These are phyloP conservation scores for Diplolepis rosae DNA, from an alignment of 2,888 invertebrate species.

Conservation along the genomic window DNA sequence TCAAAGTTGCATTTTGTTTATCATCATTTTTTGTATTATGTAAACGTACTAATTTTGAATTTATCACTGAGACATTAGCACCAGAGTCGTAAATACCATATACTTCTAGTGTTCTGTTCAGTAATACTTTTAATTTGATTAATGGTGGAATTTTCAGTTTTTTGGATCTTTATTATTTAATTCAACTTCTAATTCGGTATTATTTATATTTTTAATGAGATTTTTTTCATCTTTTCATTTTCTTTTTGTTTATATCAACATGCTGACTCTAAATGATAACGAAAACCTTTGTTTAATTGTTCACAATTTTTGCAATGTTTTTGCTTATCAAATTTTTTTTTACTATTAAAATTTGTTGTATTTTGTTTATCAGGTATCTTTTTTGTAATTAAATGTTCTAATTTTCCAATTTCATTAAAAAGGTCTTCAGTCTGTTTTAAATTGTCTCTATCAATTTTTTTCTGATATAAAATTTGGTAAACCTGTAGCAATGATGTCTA, in stretches of 20 bases:
- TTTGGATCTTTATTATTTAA: constrained; percentile 40
- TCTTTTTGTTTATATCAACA: constrained; percentile 41
- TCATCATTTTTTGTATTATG: constrained; percentile 38
- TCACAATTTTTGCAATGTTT: constrained; percentile 12
- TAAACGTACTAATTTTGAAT: constrained; percentile 45
- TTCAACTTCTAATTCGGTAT: constrained; percentile 41
- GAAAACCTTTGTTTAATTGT: constrained; percentile 31
- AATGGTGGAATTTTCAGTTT: constrained; percentile 52
- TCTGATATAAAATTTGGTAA: constrained; percentile 57
- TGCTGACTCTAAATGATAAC: constrained; percentile 39
- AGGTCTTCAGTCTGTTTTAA: constrained; percentile 56
- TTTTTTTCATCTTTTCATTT: too few species aligned
- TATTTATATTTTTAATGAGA: constrained; percentile 28
- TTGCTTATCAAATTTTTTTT: constrained; percentile 23
- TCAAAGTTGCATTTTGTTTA: too few species aligned
- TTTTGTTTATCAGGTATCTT: constrained; percentile 50
- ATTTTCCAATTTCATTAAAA: constrained; percentile 58
- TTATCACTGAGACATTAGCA: too few species aligned
- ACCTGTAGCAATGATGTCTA: constrained; percentile 59
- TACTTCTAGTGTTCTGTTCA: constrained; percentile 42
- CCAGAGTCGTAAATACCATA: constrained; percentile 49
- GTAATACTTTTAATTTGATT: constrained; percentile 45
- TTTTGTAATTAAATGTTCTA: too few species aligned
- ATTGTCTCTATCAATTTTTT: constrained; percentile 58
- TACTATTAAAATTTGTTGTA: constrained; percentile 34